Base-by-base conservation (phyloP, 2,113 vertebrate species). In the Bambusicola thoracicus region DNA sequence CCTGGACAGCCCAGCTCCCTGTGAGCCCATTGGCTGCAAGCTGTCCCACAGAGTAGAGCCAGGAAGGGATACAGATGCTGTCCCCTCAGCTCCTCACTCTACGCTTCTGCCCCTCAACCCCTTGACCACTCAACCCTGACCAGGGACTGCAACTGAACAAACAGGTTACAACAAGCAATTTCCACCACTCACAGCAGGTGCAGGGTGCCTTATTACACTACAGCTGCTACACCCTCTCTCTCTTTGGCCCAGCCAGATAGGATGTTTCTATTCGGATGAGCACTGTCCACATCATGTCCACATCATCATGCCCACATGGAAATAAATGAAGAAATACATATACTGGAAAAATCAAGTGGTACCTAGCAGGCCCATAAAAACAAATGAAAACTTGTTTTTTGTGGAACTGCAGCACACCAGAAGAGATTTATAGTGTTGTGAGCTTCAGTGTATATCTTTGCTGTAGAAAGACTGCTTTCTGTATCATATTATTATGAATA, bases 31-130 rank as follows among this genome's bases (percentile, higher is more conserved):
- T 30, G n/a, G 20, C 46, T 62, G 67, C 32, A 49, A 56, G 76
- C 55, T 43, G 55, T 36, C 34, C 17, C 0, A 0, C 36, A 49
- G 34, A 38, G 46, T 1, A 0, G 5, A 22, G 55, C 21, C 21
- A 38, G 40, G 40, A 13, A 46, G 44, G 29, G 46, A n/a, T 30
- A 38, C n/a, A 53, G 65, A 30, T 0, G 0, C 32, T 0, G 0
- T 30, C 10, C 17, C 7, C 25, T 73, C 2, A 0, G 34, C 32
- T 75, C 43, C 18, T 68, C 18, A 10, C 14, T 1, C 0, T 20
- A 32, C 0, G 0, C 21, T 58, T 43, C 51, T 32, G 13, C 0
- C 0, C 5, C 25, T 29, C 43, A 18, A 46, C 1, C 1, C 6
- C 25, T 27, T 36, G 17, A 44, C 6, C 43, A n/a, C 43, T 44